Conservation (phyloP, 92 coral and sea anemone genomes). For the Metridium senile region DNA sequence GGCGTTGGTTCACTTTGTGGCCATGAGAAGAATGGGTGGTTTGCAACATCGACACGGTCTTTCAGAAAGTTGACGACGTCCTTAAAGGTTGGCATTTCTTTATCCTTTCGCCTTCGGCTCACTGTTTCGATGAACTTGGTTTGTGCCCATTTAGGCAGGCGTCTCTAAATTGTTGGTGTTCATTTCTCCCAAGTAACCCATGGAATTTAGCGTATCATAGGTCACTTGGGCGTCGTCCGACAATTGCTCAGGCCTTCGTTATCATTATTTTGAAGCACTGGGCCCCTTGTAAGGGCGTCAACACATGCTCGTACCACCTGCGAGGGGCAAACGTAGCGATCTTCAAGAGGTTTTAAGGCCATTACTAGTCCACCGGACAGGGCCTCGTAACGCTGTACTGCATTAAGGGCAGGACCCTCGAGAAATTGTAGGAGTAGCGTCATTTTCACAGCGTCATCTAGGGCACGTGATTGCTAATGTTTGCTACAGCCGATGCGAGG, state of each 20-base stretch:
- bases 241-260: conserved; percentile 32
- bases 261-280: conserved; percentile 36
- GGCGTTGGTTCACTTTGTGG: conserved; percentile 1
- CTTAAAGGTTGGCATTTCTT: conserved; percentile 49
- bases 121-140: conserved; percentile 39
- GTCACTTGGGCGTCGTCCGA: conserved; percentile 58
- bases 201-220: conserved; percentile 46
- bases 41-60: conserved; percentile 32
- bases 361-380: conserved; percentile 43
- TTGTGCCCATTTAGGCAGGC: conserved; percentile 56
- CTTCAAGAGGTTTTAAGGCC: conserved; percentile 49
- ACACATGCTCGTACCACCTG: conserved; percentile 56
- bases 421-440: conserved; percentile 55
- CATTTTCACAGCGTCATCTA: conserved; percentile 57
- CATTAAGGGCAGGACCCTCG: conserved; percentile 50
- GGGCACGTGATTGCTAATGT: conserved; percentile 46
- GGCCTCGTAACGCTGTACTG: conserved; percentile 51
- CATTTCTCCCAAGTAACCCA: conserved; percentile 46
- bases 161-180: conserved; percentile 48
- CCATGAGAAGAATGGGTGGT: conserved; percentile 45
- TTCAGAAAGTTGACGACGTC: conserved; percentile 46
- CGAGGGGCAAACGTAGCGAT: conserved; percentile 46
- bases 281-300: conserved; percentile 47
- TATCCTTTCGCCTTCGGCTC: conserved; percentile 27
- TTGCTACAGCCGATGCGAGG: conserved; percentile 38